Conservation (phyloP, 2,113 vertebrate species). For the Pituophis catenifer region DNA sequence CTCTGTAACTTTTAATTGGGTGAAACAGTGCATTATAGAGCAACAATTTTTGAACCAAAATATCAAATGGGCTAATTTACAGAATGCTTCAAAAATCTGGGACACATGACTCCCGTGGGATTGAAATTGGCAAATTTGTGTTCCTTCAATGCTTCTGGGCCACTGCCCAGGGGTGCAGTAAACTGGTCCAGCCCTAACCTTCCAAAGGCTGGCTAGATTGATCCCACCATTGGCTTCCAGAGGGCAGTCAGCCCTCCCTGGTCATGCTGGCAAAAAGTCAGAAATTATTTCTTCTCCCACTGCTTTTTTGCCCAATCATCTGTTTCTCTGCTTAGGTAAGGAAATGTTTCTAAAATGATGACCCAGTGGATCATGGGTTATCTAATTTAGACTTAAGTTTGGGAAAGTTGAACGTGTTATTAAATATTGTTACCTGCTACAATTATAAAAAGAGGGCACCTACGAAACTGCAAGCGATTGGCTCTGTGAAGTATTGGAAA, state of each 20-base stretch:
- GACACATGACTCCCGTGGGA: background rate
- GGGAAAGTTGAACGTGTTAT: background rate
- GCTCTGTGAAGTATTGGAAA: background rate
- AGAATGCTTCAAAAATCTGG: background rate
- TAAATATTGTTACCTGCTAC: background rate
- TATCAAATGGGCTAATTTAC: background rate
- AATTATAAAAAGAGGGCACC: background rate
- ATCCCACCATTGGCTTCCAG: background rate
- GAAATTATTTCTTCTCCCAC: background rate
- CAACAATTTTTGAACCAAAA: background rate
- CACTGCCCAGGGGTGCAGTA: background rate
- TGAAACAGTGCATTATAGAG: background rate
- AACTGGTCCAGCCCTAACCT: background rate
- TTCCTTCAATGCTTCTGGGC: background rate
- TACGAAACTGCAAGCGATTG: background rate
- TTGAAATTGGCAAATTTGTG: background rate
- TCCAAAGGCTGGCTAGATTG: background rate
- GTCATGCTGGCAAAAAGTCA: background rate
- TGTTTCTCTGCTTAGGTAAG: background rate
- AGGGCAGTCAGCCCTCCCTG: background rate
- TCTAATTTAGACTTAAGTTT: background rate
- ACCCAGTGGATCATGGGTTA: background rate
- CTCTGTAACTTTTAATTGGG: background rate
- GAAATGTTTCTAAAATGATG: background rate
- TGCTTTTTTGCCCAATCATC: background rate